Conservation (phyloP, 92 coral and sea anemone genomes). For the Umimayanthus kanabou region DNA sequence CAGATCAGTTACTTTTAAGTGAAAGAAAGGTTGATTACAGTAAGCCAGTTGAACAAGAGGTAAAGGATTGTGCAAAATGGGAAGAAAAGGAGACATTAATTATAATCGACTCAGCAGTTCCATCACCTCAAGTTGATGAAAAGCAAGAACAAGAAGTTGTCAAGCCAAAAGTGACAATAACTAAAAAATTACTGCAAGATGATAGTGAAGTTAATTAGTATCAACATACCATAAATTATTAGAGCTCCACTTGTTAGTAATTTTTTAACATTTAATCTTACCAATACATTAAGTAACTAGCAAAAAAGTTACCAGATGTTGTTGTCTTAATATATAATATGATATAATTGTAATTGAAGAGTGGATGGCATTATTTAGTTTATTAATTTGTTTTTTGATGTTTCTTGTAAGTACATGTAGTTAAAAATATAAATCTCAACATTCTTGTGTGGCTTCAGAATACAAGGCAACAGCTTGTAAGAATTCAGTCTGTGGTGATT, state of each 20-base stretch:
- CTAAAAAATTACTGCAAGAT: conserved; percentile 27
- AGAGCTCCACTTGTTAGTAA: background rate
- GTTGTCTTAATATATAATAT: too few species aligned
- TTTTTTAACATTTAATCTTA: too few species aligned
- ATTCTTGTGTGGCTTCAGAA: too few species aligned
- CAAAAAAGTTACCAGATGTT: too few species aligned
- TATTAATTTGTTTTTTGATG: too few species aligned
- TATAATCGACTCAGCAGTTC: background rate
- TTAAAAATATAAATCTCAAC: too few species aligned
- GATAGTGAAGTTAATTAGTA: background rate
- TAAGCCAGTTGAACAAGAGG: conserved; percentile 42
- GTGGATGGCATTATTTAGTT: too few species aligned
- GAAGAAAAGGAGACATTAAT: background rate
- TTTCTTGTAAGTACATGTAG: too few species aligned
- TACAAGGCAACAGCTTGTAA: too few species aligned
- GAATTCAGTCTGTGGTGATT: too few species aligned
- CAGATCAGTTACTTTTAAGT: conserved; percentile 47
- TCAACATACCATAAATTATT: background rate
- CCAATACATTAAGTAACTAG: too few species aligned
- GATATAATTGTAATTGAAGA: too few species aligned
- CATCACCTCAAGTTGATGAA: background rate
- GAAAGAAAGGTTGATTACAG: conserved; percentile 44
- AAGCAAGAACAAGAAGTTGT: conserved; percentile 24
- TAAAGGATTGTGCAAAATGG: conserved; percentile 35
- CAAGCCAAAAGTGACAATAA: conserved; percentile 11